Percentiles rank a stretch among this genome's conserved stretches.
These are phyloP conservation scores for Tubiluchus corallicola DNA, from an alignment of 2,888 invertebrate genomes.

Conservation along the genomic window DNA sequence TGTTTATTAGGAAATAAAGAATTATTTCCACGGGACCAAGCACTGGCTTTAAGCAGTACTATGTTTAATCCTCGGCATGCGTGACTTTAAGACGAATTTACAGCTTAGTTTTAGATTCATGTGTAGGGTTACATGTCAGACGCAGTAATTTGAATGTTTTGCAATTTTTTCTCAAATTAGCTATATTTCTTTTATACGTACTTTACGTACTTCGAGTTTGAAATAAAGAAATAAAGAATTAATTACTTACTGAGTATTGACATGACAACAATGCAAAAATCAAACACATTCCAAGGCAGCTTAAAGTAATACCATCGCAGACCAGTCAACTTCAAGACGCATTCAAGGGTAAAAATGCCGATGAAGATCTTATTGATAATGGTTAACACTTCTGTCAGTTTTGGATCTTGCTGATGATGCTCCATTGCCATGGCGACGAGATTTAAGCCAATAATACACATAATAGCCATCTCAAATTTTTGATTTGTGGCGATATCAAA, in stretches of 20 bases:
- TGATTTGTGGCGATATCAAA: conserved; percentile 95
- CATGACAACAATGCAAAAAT: conserved; percentile 94
- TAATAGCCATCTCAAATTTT: conserved; percentile 98
- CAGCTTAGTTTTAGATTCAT: no score
- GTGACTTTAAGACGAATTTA: no score
- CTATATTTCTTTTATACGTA: no score
- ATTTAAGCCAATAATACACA: conserved; percentile 94
- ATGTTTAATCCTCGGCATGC: no score
- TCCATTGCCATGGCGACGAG: conserved; percentile 98
- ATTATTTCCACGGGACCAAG: no score
- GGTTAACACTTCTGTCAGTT: conserved; percentile 43
- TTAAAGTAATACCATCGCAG: conserved; percentile 96
- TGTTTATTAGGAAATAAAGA: no score
- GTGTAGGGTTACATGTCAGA: no score
- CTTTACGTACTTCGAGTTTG: no score
- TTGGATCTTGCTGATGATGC: conserved; percentile 68
- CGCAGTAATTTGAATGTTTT: no score
- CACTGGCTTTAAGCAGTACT: no score
- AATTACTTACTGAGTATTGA: conserved; percentile 88
- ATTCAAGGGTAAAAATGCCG: conserved; percentile 93
- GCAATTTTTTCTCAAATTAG: no score
- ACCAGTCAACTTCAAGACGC: conserved; percentile 92
- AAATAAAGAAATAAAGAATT: no score
- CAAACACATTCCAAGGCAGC: conserved; percentile 98
- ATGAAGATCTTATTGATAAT: conserved; percentile 94